Conservation (phyloP, 2,113 vertebrate genomes). For the Chloropsis hardwickii region DNA sequence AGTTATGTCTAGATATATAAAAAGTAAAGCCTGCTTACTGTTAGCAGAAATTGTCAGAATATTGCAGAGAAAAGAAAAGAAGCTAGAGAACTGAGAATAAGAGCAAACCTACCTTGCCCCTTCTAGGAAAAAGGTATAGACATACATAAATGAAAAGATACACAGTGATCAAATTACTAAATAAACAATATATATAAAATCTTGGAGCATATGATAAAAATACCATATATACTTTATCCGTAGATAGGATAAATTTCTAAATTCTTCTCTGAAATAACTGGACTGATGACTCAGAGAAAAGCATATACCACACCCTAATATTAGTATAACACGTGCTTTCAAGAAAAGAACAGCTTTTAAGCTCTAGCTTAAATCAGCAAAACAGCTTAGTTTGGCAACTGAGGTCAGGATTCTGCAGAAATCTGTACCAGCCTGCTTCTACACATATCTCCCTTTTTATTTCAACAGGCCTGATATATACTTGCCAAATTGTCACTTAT, state of each 20-base stretch:
- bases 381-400: background rate
- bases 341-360: background rate
- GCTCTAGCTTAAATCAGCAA: background rate
- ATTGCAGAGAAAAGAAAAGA: background rate
- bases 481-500: background rate
- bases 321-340: background rate
- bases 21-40: background rate
- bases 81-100: background rate
- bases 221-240: background rate
- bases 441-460: background rate
- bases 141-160: background rate
- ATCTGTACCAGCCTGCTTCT: background rate
- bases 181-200: background rate
- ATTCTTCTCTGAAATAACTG: background rate
- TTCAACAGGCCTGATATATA: background rate
- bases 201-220: background rate
- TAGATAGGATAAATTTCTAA: background rate
- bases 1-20: background rate
- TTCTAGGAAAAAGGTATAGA: background rate
- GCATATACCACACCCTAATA: background rate
- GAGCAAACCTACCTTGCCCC: background rate
- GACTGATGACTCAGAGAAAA: background rate
- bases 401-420: background rate
- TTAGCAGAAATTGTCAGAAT: background rate
- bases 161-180: background rate